Evolutionary conservation across 2,113 vertebrate species (phyloP).

Genomic region (Ammodytes marinus): DNA sequence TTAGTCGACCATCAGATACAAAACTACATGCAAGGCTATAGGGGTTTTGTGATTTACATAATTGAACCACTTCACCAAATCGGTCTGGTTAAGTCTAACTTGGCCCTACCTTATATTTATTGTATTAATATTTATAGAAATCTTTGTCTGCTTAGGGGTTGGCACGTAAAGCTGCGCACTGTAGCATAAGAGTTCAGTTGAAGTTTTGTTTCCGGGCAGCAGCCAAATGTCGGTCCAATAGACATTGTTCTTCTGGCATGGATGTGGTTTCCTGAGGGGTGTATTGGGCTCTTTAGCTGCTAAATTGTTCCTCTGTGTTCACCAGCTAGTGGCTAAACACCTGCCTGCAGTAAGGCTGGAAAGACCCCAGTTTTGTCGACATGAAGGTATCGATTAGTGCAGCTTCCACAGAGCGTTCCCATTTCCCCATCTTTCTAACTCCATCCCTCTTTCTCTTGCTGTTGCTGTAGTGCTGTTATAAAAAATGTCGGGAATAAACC

Average conservation of each 20-base stretch:
- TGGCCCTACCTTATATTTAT: too few relatives aligned
- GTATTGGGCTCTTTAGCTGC: conserved; percentile 5
- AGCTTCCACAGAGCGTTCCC: not conserved
- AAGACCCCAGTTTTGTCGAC: not conserved
- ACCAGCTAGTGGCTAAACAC: not conserved
- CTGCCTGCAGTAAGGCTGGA: not conserved
- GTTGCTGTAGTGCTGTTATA: not conserved
- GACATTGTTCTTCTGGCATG: not conserved
- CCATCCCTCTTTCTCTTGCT: not conserved
- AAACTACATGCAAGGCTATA: not conserved
- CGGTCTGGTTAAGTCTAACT: not conserved
- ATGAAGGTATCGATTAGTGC: not conserved
- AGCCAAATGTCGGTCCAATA: not conserved
- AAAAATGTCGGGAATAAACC: conserved; percentile 29
- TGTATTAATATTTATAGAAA: too few relatives aligned
- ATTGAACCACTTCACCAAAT: not conserved
- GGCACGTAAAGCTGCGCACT: not conserved
- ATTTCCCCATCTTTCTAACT: not conserved
- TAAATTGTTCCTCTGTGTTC: conserved; percentile 1
- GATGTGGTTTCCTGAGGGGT: conserved; percentile 1
- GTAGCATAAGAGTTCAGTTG: conserved; percentile 3
- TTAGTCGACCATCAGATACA: not conserved
- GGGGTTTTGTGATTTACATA: too few relatives aligned
- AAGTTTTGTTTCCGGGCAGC: not conserved
- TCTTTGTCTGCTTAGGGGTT: not conserved